A percentile compares a stretch with the other conserved stretches of the same genome.
These are phyloP conservation scores for Caenorhabditis panamensis DNA, from an alignment of 2,888 invertebrate species.

Conservation along the genomic window DNA sequence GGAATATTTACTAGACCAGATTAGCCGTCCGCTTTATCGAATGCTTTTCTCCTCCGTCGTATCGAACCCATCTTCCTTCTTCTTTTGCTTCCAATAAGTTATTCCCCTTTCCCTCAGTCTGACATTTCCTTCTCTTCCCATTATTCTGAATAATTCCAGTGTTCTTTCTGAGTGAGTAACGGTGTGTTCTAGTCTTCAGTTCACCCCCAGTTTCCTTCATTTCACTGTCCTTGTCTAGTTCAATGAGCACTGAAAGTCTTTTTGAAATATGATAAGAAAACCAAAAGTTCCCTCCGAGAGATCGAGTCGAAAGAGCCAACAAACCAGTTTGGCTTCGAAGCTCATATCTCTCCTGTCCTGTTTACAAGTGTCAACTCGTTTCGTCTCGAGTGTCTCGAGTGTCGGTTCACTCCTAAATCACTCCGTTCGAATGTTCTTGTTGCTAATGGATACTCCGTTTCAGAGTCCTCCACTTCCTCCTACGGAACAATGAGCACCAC, in stretches of 20 bases:
- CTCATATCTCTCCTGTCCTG: constrained; percentile 24
- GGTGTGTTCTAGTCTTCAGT: neutral
- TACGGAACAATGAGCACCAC: constrained; percentile 63
- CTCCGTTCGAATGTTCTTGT: neutral
- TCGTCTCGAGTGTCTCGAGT: constrained; percentile 43
- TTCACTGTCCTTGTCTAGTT: constrained; percentile 6
- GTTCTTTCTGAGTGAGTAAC: too few species aligned
- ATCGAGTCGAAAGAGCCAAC: neutral
- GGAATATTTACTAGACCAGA: constrained; percentile 15
- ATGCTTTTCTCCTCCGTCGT: neutral
- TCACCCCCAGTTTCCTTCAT: neutral
- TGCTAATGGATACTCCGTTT: constrained; percentile 6
- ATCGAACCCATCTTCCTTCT: neutral
- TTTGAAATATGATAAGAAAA: constrained; percentile 3
- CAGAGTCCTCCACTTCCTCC: constrained; percentile 55
- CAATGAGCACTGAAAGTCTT: neutral
- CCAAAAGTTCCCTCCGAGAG: neutral
- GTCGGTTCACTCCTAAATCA: constrained; percentile 7
- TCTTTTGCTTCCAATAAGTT: constrained; percentile 29
- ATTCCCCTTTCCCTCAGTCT: neutral
- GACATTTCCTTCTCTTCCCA: neutral
- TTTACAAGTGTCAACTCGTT: constrained; percentile 52
- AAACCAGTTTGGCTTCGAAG: constrained; percentile 19
- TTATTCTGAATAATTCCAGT: neutral
- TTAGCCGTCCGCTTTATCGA: constrained; percentile 27